These are phyloP conservation scores for Drosophila chauvacae DNA, from an alignment of 1,140 invertebrate species.

Conservation along the genomic window DNA sequence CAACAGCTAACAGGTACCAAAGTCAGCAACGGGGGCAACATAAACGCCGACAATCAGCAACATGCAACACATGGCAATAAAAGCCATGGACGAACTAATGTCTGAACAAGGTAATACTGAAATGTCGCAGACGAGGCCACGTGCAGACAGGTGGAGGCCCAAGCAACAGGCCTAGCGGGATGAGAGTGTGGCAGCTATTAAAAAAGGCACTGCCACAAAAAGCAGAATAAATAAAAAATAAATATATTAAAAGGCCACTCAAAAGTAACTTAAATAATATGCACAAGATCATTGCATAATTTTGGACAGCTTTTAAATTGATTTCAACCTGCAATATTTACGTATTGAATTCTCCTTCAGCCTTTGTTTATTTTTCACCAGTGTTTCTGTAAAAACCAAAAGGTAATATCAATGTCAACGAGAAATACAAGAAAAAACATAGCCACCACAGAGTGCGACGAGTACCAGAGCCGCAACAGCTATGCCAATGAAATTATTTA, in stretches of 20 bases:
- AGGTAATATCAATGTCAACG: slow-evolving; percentile 1
- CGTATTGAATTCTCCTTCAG: neutral
- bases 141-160: neutral
- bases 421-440: neutral
- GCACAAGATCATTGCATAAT: neutral
- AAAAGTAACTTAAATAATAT: neutral
- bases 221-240: neutral
- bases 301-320: neutral
- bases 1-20: slow-evolving; percentile 7
- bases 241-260: neutral
- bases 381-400: neutral
- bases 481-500: slow-evolving; percentile 30
- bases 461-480: slow-evolving; percentile 12
- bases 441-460: neutral
- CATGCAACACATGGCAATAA: slow-evolving; percentile 28
- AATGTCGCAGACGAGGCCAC: slow-evolving; percentile 12
- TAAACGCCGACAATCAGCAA: slow-evolving; percentile 14
- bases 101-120: slow-evolving; percentile 27
- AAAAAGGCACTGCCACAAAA: neutral
- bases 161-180: slow-evolving; percentile 10
- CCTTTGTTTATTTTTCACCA: neutral
- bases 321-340: neutral
- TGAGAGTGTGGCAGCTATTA: neutral
- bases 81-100: slow-evolving; percentile 25
- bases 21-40: neutral